Evolutionary conservation across 2,888 invertebrate species (phyloP), one percentile per base, ranked within the genome.

Genomic region (Metellina segmentata): DNA sequence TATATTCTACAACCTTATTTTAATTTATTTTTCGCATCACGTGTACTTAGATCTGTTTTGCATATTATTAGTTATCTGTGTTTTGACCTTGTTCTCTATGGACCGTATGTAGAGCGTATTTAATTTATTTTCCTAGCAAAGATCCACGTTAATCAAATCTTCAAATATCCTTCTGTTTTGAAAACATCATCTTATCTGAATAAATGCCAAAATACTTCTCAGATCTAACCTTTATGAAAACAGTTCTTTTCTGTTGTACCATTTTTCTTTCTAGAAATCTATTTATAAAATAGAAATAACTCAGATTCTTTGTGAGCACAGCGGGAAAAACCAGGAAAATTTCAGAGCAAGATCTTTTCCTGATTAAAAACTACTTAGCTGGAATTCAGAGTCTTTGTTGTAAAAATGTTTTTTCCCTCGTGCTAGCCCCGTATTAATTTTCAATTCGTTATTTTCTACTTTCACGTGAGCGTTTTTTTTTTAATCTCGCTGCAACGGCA

Each of bases 361-460:
- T 79, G 79, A 79, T 79, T 79, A 79, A 79, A 79, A 79, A 79
- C 79, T 79, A 79, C 79, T 79, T 79, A 79, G 61, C 20, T 34
- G 79, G 79, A 79, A 79, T 79, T 79, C 79, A 61, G 34, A 77
- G 13, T 61, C 61, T 19, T 61, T 61, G 79, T 69, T 61, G 34
- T 79, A 77, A 77, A 77, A 77, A 19, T 51, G 20, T 9, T 5
- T 53, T 11, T 53, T 53, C 34, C 7, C 16, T 13, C 16, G 0
- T 19, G 11, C 20, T 6, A 7, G 52, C 61, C 61, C 20, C 79
- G 13, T 52, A 79, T 79, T 79, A 79, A 53, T 79, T 79, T 79
- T 79, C 79, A 79, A 79, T 79, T 79, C 61, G 34, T 79, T 79
- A 61, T 53, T 53, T 79, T 77, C 77, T 51, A 49, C 77, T 77